Percentiles rank a stretch among this genome's conserved stretches.
Evolutionary conservation across 2,888 invertebrate genomes (phyloP).

Genomic region (Scaeva pyrastri): DNA sequence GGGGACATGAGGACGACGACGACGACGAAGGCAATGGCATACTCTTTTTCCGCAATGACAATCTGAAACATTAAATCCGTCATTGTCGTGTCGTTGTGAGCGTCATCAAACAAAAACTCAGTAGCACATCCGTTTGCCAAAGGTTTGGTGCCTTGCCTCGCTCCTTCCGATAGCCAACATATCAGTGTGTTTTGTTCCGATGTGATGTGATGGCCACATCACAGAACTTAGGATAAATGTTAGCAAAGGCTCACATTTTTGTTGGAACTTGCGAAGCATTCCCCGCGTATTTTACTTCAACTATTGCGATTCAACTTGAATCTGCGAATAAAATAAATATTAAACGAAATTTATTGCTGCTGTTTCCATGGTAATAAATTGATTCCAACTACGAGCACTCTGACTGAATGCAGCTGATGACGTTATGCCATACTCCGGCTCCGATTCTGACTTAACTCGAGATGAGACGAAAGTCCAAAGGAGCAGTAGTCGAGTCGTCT

Average conservation of each 20-base stretch:
- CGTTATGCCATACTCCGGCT: slow-evolving; percentile 48
- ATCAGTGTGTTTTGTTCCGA: too few relatives aligned
- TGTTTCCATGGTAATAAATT: slow-evolving; percentile 74
- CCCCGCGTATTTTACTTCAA: slow-evolving; percentile 22
- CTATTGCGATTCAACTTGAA: slow-evolving; percentile 53
- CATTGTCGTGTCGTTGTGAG: slow-evolving; percentile 72
- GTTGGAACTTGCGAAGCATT: slow-evolving; percentile 46
- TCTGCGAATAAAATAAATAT: slow-evolving; percentile 74
- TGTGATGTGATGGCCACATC: neutral
- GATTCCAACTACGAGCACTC: slow-evolving; percentile 58
- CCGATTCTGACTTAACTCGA: too few relatives aligned
- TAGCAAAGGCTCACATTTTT: slow-evolving; percentile 20
- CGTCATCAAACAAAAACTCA: slow-evolving; percentile 73
- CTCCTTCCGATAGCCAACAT: slow-evolving; percentile 51
- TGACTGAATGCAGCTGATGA: slow-evolving; percentile 69
- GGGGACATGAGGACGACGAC: neutral
- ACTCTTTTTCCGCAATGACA: slow-evolving; percentile 59
- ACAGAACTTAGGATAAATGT: slow-evolving; percentile 26
- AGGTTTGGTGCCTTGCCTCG: neutral
- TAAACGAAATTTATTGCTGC: slow-evolving; percentile 73
- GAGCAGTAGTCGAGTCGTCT: slow-evolving; percentile 37
- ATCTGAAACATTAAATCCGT: slow-evolving; percentile 71
- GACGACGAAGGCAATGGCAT: slow-evolving; percentile 18
- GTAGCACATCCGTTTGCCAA: slow-evolving; percentile 66
- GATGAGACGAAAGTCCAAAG: slow-evolving; percentile 9